Percentiles rank a stretch among this genome's conserved stretches.
Evolutionary conservation across 2,888 invertebrate genomes (phyloP).

Genomic region (Apoda limacodes): DNA sequence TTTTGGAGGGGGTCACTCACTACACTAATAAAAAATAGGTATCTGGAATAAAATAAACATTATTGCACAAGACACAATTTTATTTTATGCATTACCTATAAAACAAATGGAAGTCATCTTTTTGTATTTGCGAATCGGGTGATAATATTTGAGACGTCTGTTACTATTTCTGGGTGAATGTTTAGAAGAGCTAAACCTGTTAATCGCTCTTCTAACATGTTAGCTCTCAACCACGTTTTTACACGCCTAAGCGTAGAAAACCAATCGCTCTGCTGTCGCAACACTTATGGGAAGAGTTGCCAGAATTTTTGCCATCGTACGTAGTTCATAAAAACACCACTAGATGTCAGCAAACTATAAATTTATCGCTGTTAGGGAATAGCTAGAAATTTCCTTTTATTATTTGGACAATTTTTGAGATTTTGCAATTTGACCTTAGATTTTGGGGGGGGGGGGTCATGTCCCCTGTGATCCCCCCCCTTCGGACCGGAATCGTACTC

Average conservation of each 20-base stretch:
- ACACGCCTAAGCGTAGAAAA: not conserved
- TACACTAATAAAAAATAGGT: no score
- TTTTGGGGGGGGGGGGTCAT: not conserved
- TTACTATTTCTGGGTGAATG: not conserved
- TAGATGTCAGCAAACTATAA: slow-evolving; percentile 31
- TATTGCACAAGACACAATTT: no score
- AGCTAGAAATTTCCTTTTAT: not conserved
- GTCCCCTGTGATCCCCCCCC: not conserved
- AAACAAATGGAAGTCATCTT: no score
- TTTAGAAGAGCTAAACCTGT: not conserved
- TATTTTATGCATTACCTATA: no score
- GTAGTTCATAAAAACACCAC: not conserved
- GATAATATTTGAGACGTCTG: not conserved
- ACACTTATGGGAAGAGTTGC: not conserved
- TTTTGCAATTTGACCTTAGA: not conserved
- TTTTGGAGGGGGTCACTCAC: no score
- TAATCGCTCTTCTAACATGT: not conserved
- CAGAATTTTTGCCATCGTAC: not conserved
- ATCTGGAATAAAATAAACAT: no score
- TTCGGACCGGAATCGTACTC: no score
- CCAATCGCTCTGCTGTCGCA: not conserved
- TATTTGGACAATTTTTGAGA: not conserved
- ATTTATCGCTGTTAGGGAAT: slow-evolving; percentile 72
- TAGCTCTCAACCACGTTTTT: not conserved
- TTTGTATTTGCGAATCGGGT: not conserved